Base-by-base conservation (phyloP, 1,140 invertebrate genomes). In the Megathymus violae region DNA sequence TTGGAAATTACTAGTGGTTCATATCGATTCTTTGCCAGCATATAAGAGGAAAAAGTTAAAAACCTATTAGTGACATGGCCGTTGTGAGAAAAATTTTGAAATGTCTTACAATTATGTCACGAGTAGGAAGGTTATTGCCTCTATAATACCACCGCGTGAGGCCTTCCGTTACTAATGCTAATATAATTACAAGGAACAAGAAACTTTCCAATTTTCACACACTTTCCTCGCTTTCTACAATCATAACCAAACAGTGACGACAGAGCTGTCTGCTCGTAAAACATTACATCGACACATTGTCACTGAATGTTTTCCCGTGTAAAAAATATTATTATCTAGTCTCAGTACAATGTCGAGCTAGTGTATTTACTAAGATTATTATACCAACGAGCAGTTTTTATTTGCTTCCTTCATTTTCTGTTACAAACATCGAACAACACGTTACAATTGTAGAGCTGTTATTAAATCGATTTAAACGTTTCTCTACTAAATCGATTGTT, bases 131-230 rank as follows among this genome's bases (percentile, higher is more conserved):
- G 38, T 54, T 40, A 25, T 25, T 54, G 51, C 19, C 51, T 43
- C 25, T 19, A 27, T 50, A 48, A 48, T 34, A 11, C 38, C 14
- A 17, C 13, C 27, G 7, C 15, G 25, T 31, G 51, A 43, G 19
- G 19, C 51, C 27, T 56, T 56, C 44, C 52, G 22, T 58, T 17
- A 31, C 52, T 34, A 58, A 58, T 58, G 52, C 52, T 58, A 44
- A 58, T 58, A 44, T 44, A 44, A 58, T 58, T 58, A 58, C 52
- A 46, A 40, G 41, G 17, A 6, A 54, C 25, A 58, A 58, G 52
- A 58, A 56, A 58, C 34, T 56, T 22, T 56, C 16, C 22, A 19
- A 43, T 44, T 56, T 56, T 56, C 52, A 56, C 52, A 56, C 52
- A 56, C 52, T 56, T 56, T 56, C 52, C 27, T 31, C 52, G 27